These are phyloP conservation scores for Enteromius radiatus DNA, from an alignment of 2,797 vertebrate genomes.

Conservation along the genomic window DNA sequence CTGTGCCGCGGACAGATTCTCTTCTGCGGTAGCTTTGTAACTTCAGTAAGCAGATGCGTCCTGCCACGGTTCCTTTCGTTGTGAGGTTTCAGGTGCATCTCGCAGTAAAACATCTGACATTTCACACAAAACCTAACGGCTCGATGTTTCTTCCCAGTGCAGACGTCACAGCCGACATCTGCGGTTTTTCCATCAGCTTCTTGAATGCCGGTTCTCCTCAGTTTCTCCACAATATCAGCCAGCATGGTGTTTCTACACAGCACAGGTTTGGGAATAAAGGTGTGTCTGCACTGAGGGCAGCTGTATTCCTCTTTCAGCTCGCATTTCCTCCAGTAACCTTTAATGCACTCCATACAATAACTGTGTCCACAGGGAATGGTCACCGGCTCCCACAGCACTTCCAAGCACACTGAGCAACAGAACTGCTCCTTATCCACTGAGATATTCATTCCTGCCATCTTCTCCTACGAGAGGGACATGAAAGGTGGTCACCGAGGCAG, in stretches of 20 bases:
- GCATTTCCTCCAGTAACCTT: conserved; percentile 75
- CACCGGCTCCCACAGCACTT: conserved; percentile 75
- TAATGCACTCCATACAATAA: conserved; percentile 77
- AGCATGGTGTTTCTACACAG: conserved; percentile 76
- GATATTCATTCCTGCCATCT: conserved; percentile 68
- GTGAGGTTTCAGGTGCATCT: conserved; percentile 71
- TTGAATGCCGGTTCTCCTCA: conserved; percentile 51
- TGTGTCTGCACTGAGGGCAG: conserved; percentile 78
- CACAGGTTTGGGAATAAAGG: conserved; percentile 71
- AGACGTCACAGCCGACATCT: conserved; percentile 79
- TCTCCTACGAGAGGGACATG: neutral
- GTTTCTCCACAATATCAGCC: conserved; percentile 73
- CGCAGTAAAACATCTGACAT: conserved; percentile 87
- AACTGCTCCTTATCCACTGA: conserved; percentile 79
- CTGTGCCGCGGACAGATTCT: conserved; percentile 85
- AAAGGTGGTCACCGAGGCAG: conserved; percentile 27
- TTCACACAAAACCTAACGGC: conserved; percentile 86
- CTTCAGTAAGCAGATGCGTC: conserved; percentile 81
- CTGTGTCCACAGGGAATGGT: conserved; percentile 80
- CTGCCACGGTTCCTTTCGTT: conserved; percentile 77
- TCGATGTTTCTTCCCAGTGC: conserved; percentile 82
- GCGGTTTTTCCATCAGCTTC: neutral
- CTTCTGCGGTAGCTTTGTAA: conserved; percentile 80
- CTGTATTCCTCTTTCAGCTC: conserved; percentile 71
- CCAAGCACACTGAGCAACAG: conserved; percentile 75